Base-by-base conservation (phyloP, 2,888 invertebrate species). In the Seladonia tumulorum region DNA sequence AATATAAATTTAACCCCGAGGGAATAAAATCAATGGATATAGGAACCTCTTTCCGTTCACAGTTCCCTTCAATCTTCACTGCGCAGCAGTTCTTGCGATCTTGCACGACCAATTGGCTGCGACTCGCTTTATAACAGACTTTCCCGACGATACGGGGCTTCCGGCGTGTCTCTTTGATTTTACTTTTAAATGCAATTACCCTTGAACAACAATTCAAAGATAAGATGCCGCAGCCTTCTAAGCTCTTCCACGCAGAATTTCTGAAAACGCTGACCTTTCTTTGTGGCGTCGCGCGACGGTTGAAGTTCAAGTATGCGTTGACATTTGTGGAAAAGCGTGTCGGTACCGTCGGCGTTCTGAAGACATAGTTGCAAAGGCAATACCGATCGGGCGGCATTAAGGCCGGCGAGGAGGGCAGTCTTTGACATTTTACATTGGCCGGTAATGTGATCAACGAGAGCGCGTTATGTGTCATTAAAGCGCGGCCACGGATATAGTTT, bases 401-500 rank as follows among this genome's bases (percentile, higher is more conserved):
- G 60, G 70, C 45, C 77, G 84, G n/a, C 39, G 42, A 42, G n/a
- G 35, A 57, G 29, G 14, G 35, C 49, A 68, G 78, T 66, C 68
- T 79, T 82, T 82, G 86, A 78, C 76, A 60, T 85, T 86, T 85
- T 70, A 82, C 76, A 76, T 73, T 53, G 29, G 25, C 60, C 76
- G 53, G 53, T 79, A 82, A 86, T 82, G 82, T 76, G 82, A 86
- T 79, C 72, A 76, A 25, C 73, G 70, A 76, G 42, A 49, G 79
- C 82, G 72, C 78, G 78, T 86, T 86, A 81, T 74, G 75, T 42
- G 78, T 70, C 79, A 82, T 86, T 86, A 85, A 86, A 86, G 73
- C 57, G 49, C 78, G 81, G 60, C 76, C 60, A 29, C 45, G 53
- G 76, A 76, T 85, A 47, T 85, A 63, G 76, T 70, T 76, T 63